A percentile compares a stretch with the other conserved stretches of the same genome.
phyloP scores from a whole-genome alignment of 2,888 invertebrate species.

The Drosophila borealis region DNA sequence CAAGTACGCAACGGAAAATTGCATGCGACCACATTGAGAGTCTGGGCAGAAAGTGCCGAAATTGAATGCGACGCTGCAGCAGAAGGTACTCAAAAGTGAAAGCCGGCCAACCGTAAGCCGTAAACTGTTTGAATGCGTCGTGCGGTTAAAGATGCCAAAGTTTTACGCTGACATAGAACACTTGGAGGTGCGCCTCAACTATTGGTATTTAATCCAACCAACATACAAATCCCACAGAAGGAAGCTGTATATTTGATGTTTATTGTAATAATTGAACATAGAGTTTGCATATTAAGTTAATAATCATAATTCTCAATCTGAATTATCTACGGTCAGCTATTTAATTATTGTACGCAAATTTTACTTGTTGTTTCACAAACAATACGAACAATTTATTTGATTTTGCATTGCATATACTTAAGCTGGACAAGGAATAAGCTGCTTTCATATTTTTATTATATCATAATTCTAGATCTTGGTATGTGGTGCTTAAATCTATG shows the following conservation, averaged over 20 bases:
- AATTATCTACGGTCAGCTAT: not conserved
- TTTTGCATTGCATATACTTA: not conserved
- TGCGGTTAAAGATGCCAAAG: not conserved
- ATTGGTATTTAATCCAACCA: too few relatives aligned
- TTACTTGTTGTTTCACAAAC: not conserved
- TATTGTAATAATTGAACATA: not conserved
- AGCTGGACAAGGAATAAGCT: not conserved
- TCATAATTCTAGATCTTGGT: not conserved
- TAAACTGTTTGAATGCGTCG: conserved; percentile 2
- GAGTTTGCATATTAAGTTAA: not conserved
- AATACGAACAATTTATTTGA: not conserved
- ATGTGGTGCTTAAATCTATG: conserved; percentile 4
- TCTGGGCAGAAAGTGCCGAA: not conserved
- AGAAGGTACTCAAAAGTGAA: conserved; percentile 13
- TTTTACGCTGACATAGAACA: not conserved
- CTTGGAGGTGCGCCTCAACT: not conserved
- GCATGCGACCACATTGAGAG: conserved; percentile 23
- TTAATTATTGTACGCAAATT: not conserved
- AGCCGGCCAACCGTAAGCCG: conserved; percentile 6
- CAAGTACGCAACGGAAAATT: conserved; percentile 60
- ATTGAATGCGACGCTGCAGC: conserved; percentile 21
- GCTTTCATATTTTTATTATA: not conserved
- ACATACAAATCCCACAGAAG: not conserved
- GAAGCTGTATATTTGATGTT: not conserved
- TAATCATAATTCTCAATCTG: not conserved